Percentiles rank a stretch among this genome's conserved stretches.
These are phyloP conservation scores for Lampris incognitus DNA, from an alignment of 2,113 vertebrate species.

Conservation along the genomic window DNA sequence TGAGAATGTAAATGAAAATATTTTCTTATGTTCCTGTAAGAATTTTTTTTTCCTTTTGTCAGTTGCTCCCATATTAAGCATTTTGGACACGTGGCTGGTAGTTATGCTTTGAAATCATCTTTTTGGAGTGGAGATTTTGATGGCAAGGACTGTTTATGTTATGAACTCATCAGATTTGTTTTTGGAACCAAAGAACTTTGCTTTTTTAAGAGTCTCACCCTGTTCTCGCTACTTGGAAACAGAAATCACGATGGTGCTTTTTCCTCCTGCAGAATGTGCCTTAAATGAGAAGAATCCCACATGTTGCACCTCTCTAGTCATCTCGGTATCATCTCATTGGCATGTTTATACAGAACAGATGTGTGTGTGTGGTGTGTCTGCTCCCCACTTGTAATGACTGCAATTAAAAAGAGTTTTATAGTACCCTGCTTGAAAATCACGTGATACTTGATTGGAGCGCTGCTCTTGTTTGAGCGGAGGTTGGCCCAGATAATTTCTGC, in stretches of 20 bases:
- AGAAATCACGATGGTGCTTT: neutral
- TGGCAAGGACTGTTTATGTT: neutral
- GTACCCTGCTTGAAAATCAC: constrained; percentile 34
- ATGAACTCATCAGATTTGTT: neutral
- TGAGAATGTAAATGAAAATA: too few species aligned
- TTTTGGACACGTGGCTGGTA: neutral
- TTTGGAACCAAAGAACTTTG: neutral
- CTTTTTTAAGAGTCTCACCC: neutral
- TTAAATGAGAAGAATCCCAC: neutral
- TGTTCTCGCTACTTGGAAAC: too few species aligned
- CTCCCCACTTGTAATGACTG: constrained; percentile 10
- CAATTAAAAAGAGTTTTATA: constrained; percentile 11
- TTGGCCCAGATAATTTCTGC: constrained; percentile 31
- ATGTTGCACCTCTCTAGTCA: too few species aligned
- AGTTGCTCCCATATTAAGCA: neutral
- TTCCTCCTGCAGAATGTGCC: constrained; percentile 10
- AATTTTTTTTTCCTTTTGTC: neutral
- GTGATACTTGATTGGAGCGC: neutral
- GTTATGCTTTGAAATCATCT: neutral
- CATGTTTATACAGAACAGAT: neutral
- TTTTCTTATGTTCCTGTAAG: too few species aligned
- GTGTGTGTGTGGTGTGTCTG: constrained; percentile 17
- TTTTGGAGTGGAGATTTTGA: neutral
- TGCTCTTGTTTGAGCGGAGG: neutral
- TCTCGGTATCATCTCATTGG: neutral